phyloP scores from a whole-genome alignment of 92 coral and sea anemone species.

The Pocillopora grandis region DNA sequence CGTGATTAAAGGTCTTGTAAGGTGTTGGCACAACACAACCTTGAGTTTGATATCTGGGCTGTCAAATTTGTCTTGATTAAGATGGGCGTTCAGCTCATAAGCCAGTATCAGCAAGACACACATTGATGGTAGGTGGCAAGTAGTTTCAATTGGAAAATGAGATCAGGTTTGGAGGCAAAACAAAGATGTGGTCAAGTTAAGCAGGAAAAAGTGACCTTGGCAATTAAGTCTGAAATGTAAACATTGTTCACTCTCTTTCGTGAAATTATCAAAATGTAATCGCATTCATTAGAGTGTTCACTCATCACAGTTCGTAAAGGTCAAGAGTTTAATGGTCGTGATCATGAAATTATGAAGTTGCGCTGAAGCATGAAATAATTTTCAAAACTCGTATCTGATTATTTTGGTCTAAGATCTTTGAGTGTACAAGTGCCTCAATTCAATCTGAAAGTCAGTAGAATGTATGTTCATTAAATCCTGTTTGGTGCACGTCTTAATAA shows the following conservation, averaged over 20 bases:
- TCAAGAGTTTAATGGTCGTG: slow-evolving; percentile 30
- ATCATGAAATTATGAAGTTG: background rate
- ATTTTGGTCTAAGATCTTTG: no score
- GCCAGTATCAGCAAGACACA: background rate
- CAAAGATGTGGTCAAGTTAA: background rate
- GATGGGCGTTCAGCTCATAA: background rate
- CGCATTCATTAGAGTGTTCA: slow-evolving; percentile 13
- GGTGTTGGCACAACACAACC: background rate
- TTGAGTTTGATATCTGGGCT: background rate
- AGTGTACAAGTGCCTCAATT: no score
- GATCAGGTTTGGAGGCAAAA: background rate
- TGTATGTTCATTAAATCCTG: no score
- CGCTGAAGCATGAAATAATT: background rate
- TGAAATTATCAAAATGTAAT: slow-evolving; percentile 29
- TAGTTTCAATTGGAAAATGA: background rate
- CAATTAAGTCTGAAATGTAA: slow-evolving; percentile 4
- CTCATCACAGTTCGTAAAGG: slow-evolving; percentile 14
- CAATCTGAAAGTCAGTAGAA: no score
- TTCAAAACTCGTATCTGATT: no score
- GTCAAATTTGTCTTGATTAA: slow-evolving; percentile 3
- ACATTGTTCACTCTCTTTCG: slow-evolving; percentile 21
- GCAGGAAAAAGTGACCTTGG: background rate
- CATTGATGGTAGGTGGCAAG: background rate
- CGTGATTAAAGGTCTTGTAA: slow-evolving; percentile 19
- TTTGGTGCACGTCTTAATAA: no score